phyloP scores from a whole-genome alignment of 2,888 invertebrate genomes.

The Rhogogaster chlorosoma region DNA sequence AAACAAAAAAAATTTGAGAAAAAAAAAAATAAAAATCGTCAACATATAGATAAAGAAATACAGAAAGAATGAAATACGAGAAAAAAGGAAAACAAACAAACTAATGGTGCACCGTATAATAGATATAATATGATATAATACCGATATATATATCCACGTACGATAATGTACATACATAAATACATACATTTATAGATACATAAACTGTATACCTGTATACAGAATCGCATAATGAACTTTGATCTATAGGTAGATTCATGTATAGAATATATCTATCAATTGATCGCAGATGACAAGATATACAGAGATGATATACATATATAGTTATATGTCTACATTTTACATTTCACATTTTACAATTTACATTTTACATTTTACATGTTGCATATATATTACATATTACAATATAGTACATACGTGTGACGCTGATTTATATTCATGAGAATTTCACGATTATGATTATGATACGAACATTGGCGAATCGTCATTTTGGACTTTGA shows the following conservation, averaged over 20 bases:
- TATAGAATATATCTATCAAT: background rate
- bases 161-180: background rate
- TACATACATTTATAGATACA: background rate
- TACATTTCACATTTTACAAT: conserved; percentile 4
- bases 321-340: conserved; percentile 33
- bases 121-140: background rate
- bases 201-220: background rate
- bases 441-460: background rate
- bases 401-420: background rate
- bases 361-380: conserved; percentile 36
- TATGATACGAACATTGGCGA: conserved; percentile 3
- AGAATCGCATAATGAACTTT: background rate
- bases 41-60: background rate
- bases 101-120: background rate
- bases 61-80: background rate
- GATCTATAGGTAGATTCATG: background rate
- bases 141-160: background rate
- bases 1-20: background rate
- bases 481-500: conserved; percentile 23
- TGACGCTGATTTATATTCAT: background rate
- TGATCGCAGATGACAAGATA: background rate
- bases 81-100: background rate
- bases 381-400: conserved; percentile 17
- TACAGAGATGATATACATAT: conserved; percentile 2
- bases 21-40: background rate